Base-by-base conservation (phyloP, 2,113 vertebrate species). In the Fulmarus glacialis region DNA sequence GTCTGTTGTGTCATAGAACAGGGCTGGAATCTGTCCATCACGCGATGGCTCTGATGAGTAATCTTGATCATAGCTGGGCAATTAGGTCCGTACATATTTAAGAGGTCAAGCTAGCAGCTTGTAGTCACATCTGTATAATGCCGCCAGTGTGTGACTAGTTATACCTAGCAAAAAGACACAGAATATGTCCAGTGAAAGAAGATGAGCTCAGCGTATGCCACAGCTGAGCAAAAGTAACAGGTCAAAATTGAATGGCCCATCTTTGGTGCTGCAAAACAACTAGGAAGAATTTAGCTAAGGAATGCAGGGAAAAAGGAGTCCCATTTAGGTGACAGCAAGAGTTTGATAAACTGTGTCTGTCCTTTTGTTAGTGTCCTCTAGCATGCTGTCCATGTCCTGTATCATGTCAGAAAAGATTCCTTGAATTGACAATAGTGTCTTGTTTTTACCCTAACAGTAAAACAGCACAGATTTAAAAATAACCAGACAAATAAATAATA, bases 401-500 rank as follows among this genome's bases (percentile, higher is more conserved):
- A 67, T 92, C 53, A 17, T 8, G 4, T 96, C 87, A 94, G 87
- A 91, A 94, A 89, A 93, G 47, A 89, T 95, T 84, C 82, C 73
- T 93, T 92, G 82, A 97, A 88, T 78, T 90, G 97, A 94, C 96
- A 96, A 73, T 45, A 56, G 75, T 68, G 63, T 83, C 77, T 91
- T 90, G 22, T 59, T 82, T 95, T 88, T 50, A 86, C 74, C 79
- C 90, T 66, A 94, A 59, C 83, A 75, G 73, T 97, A 88, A 94
- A 97, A 29, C 62, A 94, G 26, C 73, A 32, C 59, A 81, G 93
- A 94, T 97, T 97, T 97, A 95, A 97, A 97, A 98, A 97, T 92
- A 97, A 80, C 83, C 78, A 78, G 62, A 71, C 34, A 72, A 96
- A 80, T 87, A 93, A 95, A 85, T 90, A 89, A 72, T 82, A 48